phyloP scores from a whole-genome alignment of 2,797 vertebrate genomes.

The Myioborus melanocephalus region DNA sequence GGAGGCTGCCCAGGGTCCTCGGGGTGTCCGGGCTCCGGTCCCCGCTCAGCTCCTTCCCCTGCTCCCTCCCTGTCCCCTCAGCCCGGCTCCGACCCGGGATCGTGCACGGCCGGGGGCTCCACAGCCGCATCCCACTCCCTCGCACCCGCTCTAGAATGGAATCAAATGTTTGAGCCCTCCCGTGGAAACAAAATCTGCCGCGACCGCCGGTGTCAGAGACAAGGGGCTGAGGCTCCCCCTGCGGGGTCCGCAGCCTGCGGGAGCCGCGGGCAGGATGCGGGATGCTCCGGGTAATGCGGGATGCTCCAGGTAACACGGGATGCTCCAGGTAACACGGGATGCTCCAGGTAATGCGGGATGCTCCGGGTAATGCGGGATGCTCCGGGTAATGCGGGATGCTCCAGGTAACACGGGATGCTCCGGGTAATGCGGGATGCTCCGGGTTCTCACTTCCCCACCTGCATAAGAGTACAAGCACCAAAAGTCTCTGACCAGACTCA shows the following conservation, averaged over 20 bases:
- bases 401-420: not conserved
- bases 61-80: not conserved
- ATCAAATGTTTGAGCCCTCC: not conserved
- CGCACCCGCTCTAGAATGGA: fast-evolving
- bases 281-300: too few species aligned
- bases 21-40: not conserved
- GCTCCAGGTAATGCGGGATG: too few species aligned
- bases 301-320: too few species aligned
- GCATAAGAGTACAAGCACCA: fast-evolving
- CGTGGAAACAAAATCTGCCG: not conserved
- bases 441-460: fast-evolving
- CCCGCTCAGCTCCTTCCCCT: not conserved
- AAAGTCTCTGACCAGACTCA: not conserved
- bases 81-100: not conserved
- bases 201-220: fast-evolving
- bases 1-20: too few species aligned
- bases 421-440: not conserved
- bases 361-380: too few species aligned
- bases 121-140: not conserved
- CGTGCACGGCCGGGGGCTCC: fast-evolving
- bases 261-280: not conserved
- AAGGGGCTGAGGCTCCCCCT: not conserved
- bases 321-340: too few species aligned
- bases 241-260: not conserved
- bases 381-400: too few species aligned